Conservation (phyloP, 2,113 vertebrate genomes). For the Otolemur garnettii region DNA sequence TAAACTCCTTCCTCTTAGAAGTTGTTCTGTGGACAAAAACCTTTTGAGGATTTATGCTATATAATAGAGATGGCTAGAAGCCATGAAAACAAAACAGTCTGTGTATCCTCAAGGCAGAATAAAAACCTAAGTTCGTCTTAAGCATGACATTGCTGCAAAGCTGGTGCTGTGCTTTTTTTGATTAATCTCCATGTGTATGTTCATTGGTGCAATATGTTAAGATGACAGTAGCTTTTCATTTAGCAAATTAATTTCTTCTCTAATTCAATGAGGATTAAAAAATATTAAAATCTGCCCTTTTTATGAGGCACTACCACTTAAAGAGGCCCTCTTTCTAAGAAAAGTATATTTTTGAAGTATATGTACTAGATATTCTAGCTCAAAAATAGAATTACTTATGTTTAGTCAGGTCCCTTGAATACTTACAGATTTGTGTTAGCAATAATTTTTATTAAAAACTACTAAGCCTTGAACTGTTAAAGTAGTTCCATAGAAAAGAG, state of each 20-base stretch:
- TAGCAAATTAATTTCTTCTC: slow-evolving; percentile 67
- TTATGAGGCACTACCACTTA: slow-evolving; percentile 34
- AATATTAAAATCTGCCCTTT: slow-evolving; percentile 64
- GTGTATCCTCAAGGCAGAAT: slow-evolving; percentile 64
- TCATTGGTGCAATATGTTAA: slow-evolving; percentile 63
- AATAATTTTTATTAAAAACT: slow-evolving; percentile 50
- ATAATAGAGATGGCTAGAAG: slow-evolving; percentile 69
- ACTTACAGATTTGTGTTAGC: neutral
- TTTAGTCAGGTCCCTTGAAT: neutral
- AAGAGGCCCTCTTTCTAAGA: slow-evolving; percentile 24
- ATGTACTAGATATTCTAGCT: neutral
- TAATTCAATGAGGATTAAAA: slow-evolving; percentile 64
- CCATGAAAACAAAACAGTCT: slow-evolving; percentile 74
- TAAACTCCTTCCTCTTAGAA: slow-evolving; percentile 37
- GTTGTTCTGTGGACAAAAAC: slow-evolving; percentile 58
- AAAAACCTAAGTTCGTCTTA: slow-evolving; percentile 74
- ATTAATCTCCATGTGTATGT: slow-evolving; percentile 64
- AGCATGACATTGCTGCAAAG: slow-evolving; percentile 46
- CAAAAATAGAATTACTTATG: slow-evolving; percentile 40
- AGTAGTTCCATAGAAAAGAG: slow-evolving; percentile 21
- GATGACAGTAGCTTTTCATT: slow-evolving; percentile 65
- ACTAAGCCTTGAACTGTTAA: slow-evolving; percentile 4
- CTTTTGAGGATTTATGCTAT: slow-evolving; percentile 55
- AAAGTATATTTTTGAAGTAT: slow-evolving; percentile 50
- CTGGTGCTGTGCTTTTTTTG: neutral